Evolutionary conservation across 1,140 invertebrate genomes (phyloP).

Genomic region (Amyelois transitella): DNA sequence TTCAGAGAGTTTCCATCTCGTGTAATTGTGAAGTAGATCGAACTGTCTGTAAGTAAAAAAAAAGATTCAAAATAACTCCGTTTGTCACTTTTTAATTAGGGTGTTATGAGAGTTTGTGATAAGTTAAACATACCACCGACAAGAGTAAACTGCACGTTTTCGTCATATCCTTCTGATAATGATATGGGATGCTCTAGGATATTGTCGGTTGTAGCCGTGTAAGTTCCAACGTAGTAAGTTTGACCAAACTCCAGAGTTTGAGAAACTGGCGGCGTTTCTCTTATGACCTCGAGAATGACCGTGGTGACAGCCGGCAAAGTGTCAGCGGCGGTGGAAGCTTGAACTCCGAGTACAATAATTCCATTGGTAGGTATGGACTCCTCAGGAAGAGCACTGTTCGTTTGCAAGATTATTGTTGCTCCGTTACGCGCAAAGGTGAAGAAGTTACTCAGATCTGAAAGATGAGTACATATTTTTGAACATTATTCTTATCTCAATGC

Average conservation of each 20-base stretch:
- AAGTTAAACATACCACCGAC: slow-evolving; percentile 23
- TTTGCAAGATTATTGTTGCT: neutral
- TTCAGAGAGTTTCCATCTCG: slow-evolving; percentile 5
- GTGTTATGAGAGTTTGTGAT: neutral
- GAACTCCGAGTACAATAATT: slow-evolving; percentile 7
- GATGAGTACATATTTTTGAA: neutral
- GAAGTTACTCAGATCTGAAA: slow-evolving; percentile 3
- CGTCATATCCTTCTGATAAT: slow-evolving; percentile 21
- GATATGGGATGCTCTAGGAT: slow-evolving; percentile 13
- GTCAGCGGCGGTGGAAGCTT: slow-evolving; percentile 1
- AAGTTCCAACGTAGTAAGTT: slow-evolving; percentile 28
- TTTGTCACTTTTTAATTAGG: neutral
- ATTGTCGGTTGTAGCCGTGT: slow-evolving; percentile 15
- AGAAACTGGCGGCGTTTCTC: neutral
- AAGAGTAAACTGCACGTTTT: slow-evolving; percentile 23
- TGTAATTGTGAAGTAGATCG: slow-evolving; percentile 15
- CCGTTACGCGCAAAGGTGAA: neutral
- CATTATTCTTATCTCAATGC: too few species aligned
- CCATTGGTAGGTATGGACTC: slow-evolving; percentile 4
- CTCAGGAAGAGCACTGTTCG: neutral
- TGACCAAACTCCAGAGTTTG: slow-evolving; percentile 17
- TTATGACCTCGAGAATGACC: slow-evolving; percentile 1
- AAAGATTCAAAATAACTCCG: neutral
- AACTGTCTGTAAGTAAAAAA: slow-evolving; percentile 4
- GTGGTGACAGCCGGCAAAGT: slow-evolving; percentile 6